phyloP scores from a whole-genome alignment of 2,888 invertebrate species.

The Folsomia manolachei region DNA sequence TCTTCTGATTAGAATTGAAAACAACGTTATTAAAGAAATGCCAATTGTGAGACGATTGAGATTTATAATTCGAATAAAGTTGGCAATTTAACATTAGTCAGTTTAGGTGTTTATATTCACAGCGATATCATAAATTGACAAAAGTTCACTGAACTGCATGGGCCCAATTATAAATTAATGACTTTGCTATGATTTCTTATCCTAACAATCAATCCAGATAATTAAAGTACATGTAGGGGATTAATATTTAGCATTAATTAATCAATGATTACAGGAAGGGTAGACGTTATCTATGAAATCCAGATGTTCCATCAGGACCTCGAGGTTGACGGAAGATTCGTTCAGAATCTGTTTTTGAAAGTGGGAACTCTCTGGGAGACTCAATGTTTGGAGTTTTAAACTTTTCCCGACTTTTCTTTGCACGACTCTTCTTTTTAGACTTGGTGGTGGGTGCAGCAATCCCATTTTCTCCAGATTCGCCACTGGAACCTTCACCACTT shows the following conservation, averaged over 20 bases:
- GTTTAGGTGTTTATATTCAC: too few relatives aligned
- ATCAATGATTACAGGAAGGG: neutral
- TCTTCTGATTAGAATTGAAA: too few relatives aligned
- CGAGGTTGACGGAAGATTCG: conserved; percentile 37
- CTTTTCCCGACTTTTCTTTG: conserved; percentile 25
- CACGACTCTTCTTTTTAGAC: neutral
- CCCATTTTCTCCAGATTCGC: neutral
- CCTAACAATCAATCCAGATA: too few relatives aligned
- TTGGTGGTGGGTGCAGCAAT: neutral
- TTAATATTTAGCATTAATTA: neutral
- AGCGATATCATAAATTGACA: too few relatives aligned
- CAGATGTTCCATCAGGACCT: conserved; percentile 36
- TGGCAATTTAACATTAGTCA: too few relatives aligned
- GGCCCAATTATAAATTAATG: too few relatives aligned
- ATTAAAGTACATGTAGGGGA: too few relatives aligned
- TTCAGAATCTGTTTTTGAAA: conserved; percentile 34
- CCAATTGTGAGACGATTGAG: too few relatives aligned
- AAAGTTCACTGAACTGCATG: too few relatives aligned
- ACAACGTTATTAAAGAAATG: too few relatives aligned
- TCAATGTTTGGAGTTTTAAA: conserved; percentile 30
- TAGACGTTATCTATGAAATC: conserved; percentile 20
- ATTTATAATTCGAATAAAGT: too few relatives aligned
- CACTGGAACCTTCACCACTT: conserved; percentile 9
- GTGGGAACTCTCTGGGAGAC: conserved; percentile 34
- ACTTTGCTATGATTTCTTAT: too few relatives aligned